Evolutionary conservation across 2,113 vertebrate species (phyloP), one percentile per base, ranked within the genome.

Genomic region (Choloepus hoffmanni): DNA sequence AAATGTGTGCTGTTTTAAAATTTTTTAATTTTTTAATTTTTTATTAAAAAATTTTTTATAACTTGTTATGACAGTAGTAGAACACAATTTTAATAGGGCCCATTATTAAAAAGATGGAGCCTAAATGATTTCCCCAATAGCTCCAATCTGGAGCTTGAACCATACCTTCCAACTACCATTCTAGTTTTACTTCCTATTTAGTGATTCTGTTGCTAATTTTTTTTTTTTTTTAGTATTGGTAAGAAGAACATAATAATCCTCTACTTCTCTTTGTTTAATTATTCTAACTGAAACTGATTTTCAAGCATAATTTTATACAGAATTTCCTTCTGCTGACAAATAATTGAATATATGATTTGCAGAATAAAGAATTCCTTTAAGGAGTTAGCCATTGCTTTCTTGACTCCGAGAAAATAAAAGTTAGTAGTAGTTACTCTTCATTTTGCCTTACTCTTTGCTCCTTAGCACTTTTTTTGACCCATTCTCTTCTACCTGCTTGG

Each of bases 291-390:
- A 48, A 95, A 77, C 65, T 85, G 15, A 92, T 89, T 28, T 94
- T 72, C 70, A 55, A 60, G 18, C 28, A 67, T 40, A 60, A 94
- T 45, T 83, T 72, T 67, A 65, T 28, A 65, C 10, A 85, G 60
- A 88, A 65, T 86, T 83, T 77, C 89, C 23, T 77, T 90, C 88
- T 77, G 62, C 60, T 45, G 30, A 86, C 60, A 94, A 74, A 84
- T 73, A 79, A 55, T 13, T 36, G 28, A 60, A 63, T 50, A 40
- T 36, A 18, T 86, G 19, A 6, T 50, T 92, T 86, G 48, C 16
- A 68, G 48, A 89, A 76, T 62, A 74, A 87, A 93, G 40, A 36
- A 48, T 65, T 23, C 15, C 60, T 81, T 26, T 15, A 58, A 58
- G 6, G 70, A 79, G 33, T 36, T 50, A 60, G 28, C 13, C 53